Base-by-base conservation (phyloP, 2,113 vertebrate species). In the Promerops cafer region DNA sequence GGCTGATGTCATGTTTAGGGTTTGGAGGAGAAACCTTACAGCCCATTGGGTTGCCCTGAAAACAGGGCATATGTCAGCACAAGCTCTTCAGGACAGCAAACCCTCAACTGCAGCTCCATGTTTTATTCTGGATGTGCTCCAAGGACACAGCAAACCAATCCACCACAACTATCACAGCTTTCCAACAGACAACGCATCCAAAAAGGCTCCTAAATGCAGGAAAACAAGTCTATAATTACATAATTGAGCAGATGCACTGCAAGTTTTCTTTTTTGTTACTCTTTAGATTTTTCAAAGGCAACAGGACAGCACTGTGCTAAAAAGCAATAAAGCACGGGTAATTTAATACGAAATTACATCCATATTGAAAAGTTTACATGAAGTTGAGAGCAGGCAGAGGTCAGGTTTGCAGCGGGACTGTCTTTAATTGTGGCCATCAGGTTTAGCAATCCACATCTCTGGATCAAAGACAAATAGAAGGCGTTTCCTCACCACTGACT, bases 311-410 rank as follows among this genome's bases (percentile, higher is more conserved):
- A 54, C 97, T 95, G 96, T 97, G 98, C 98, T 98, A 98, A 98
- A 98, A 98, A 98, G 98, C 98, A 98, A 98, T 98, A 98, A 99
- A 99, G 98, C 98, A 98, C 64, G 98, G 98, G 98, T 98, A 98
- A 98, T 99, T 99, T 99, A 99, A 99, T 98, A 98, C 98, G 89
- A 98, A 99, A 99, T 99, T 99, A 99, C 98, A 99, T 98, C 98
- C 98, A 98, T 98, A 98, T 98, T 98, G 98, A 98, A 99, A 99
- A 99, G 98, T 99, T 99, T 98, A 99, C 98, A 98, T 98, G 98
- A 98, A 98, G 97, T 97, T 96, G 96, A 98, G 97, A 98, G 98
- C 98, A 98, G 97, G 88, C 97, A 98, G 98, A 98, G 98, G 98
- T 98, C 98, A 98, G 98, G 95, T 97, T 98, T 98, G 98, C 97